Evolutionary conservation across 2,113 vertebrate genomes (phyloP).

Genomic region (Hylia prasina): DNA sequence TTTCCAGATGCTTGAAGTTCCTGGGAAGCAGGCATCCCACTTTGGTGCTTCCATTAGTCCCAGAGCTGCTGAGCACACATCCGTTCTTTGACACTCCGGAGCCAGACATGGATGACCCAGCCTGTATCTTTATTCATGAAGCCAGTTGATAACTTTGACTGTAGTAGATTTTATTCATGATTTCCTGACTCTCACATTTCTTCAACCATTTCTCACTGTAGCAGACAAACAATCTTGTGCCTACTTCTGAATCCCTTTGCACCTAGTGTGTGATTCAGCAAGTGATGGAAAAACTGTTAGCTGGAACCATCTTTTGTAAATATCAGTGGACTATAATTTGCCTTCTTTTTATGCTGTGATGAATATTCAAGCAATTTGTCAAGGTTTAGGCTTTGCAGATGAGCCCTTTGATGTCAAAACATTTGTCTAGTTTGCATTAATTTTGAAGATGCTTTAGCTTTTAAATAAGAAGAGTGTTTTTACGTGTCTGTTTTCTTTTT

Average conservation of each 20-base stretch:
- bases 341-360: neutral
- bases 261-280: neutral
- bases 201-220: neutral
- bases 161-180: neutral
- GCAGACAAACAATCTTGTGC: neutral
- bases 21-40: constrained; percentile 91
- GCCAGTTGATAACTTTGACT: neutral
- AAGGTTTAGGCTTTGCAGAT: neutral
- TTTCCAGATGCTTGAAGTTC: constrained; percentile 91
- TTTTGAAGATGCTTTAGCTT: neutral
- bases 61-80: constrained; percentile 93
- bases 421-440: neutral
- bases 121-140: constrained; percentile 86
- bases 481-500: neutral
- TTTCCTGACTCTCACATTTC: neutral
- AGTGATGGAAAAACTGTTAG: neutral
- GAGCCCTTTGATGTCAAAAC: neutral
- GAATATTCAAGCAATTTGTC: neutral
- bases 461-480: neutral
- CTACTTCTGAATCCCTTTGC: neutral
- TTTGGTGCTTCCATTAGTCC: constrained; percentile 91
- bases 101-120: constrained; percentile 97
- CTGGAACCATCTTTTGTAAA: neutral
- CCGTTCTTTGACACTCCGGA: constrained; percentile 97
- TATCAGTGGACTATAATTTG: neutral